Evolutionary conservation across 2,797 vertebrate species (phyloP).

Genomic region (Gouania willdenowi): DNA sequence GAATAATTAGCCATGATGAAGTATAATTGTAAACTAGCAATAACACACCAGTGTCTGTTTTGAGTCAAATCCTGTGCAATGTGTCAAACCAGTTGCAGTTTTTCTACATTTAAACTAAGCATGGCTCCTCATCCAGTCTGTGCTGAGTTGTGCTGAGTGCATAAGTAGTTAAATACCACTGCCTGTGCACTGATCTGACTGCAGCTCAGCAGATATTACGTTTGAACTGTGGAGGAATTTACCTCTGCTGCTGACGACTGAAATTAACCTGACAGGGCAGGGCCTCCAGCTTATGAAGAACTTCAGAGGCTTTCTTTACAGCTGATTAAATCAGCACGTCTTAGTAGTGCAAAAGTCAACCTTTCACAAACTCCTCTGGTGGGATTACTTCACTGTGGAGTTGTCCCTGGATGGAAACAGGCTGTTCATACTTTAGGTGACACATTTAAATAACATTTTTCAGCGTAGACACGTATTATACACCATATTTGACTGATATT

Average conservation of each 20-base stretch:
- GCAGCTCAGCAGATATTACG: slow-evolving; percentile 19
- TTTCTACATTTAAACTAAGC: no score
- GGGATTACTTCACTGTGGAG: no score
- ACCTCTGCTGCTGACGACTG: slow-evolving; percentile 17
- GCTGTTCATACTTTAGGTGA: no score
- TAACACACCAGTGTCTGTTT: no score
- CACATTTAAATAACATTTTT: no score
- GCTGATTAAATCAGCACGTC: slow-evolving; percentile 37
- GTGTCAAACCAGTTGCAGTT: no score
- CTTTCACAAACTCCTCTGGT: slow-evolving; percentile 9
- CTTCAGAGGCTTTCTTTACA: slow-evolving; percentile 16
- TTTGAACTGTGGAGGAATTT: slow-evolving; percentile 14
- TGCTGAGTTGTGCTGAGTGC: slow-evolving; percentile 24
- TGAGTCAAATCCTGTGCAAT: no score
- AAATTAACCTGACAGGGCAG: slow-evolving; percentile 31
- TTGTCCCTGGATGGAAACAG: no score
- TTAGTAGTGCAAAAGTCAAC: slow-evolving; percentile 10
- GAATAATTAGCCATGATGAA: no score
- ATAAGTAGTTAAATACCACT: slow-evolving; percentile 37
- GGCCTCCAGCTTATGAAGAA: slow-evolving; percentile 27
- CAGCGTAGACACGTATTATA: no score
- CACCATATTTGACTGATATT: no score
- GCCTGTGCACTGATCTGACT: slow-evolving; percentile 17
- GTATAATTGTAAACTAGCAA: no score
- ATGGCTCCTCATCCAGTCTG: slow-evolving; percentile 13